These are phyloP conservation scores for Anolis sagrei DNA, from an alignment of 2,113 vertebrate genomes.

Conservation along the genomic window DNA sequence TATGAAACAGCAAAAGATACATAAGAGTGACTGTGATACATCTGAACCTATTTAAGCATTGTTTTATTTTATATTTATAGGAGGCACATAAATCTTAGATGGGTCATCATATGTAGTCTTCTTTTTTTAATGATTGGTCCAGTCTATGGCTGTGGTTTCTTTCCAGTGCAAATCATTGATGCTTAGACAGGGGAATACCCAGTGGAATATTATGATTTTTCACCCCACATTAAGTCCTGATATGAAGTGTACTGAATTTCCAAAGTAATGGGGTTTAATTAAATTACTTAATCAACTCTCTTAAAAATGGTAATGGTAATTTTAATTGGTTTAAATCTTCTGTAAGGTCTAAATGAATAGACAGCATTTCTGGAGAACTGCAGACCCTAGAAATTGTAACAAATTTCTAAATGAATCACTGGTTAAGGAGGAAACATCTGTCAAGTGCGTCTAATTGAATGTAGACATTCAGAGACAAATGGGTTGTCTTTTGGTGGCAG, in stretches of 20 bases:
- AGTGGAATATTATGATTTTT: conserved; percentile 12
- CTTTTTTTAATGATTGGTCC: conserved; percentile 17
- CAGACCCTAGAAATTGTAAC: conserved; percentile 14
- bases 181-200: conserved; percentile 14
- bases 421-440: conserved; percentile 5
- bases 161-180: neutral
- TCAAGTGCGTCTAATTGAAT: conserved; percentile 38
- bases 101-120: conserved; percentile 7
- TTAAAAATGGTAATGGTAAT: conserved; percentile 29
- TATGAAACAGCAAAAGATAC: neutral
- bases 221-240: neutral
- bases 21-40: neutral
- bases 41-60: neutral
- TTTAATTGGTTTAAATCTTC: conserved; percentile 41
- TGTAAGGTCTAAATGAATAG: conserved; percentile 34
- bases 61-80: neutral
- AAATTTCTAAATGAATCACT: conserved; percentile 30
- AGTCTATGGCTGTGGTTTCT: neutral
- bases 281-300: conserved; percentile 27
- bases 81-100: neutral
- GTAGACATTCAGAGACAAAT: conserved; percentile 17
- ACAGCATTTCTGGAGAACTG: conserved; percentile 28
- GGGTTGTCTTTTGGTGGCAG: conserved; percentile 11
- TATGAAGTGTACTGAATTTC: conserved; percentile 28
- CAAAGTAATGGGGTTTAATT: conserved; percentile 44